These are phyloP conservation scores for Drosophila parabipectinata DNA, from an alignment of 1,140 invertebrate species.

Conservation along the genomic window DNA sequence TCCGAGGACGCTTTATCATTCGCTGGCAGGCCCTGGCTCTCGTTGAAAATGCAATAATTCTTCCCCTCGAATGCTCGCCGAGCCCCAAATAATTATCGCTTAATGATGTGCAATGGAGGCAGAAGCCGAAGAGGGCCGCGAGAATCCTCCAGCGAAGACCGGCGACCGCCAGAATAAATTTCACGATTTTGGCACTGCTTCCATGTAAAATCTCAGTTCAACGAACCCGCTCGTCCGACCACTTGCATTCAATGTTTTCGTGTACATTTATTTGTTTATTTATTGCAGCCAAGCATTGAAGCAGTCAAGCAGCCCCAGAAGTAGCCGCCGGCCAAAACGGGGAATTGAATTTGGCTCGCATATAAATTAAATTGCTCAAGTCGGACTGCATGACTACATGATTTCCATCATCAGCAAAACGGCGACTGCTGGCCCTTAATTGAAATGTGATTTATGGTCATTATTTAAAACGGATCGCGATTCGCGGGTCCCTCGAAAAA, in stretches of 20 bases:
- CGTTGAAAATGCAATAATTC: constrained; percentile 47
- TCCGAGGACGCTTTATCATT: constrained; percentile 20
- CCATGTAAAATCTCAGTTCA: constrained; percentile 37
- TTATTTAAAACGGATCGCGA: constrained; percentile 48
- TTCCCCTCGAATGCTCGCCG: constrained; percentile 14
- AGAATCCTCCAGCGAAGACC: not conserved
- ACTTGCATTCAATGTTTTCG: constrained; percentile 8
- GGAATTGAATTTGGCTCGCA: constrained; percentile 50
- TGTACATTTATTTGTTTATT: constrained; percentile 41
- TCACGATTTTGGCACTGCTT: constrained; percentile 44
- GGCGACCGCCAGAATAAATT: constrained; percentile 59
- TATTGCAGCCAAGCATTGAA: constrained; percentile 9
- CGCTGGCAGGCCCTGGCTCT: constrained; percentile 16
- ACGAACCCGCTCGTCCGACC: constrained; percentile 19
- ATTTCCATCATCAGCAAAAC: constrained; percentile 30
- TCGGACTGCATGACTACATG: constrained; percentile 19
- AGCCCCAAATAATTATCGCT: constrained; percentile 73
- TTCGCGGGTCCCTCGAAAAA: constrained; percentile 30
- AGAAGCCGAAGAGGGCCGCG: constrained; percentile 8
- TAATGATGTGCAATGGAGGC: constrained; percentile 72
- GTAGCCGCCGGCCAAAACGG: constrained; percentile 9
- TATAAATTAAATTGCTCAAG: constrained; percentile 54
- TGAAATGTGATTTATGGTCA: constrained; percentile 64
- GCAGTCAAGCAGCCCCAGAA: not conserved
- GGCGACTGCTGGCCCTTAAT: constrained; percentile 16